Percentiles rank a stretch among this genome's conserved stretches.
Evolutionary conservation across 1,140 invertebrate genomes (phyloP).

Genomic region (Thalassaphorura encarpata): DNA sequence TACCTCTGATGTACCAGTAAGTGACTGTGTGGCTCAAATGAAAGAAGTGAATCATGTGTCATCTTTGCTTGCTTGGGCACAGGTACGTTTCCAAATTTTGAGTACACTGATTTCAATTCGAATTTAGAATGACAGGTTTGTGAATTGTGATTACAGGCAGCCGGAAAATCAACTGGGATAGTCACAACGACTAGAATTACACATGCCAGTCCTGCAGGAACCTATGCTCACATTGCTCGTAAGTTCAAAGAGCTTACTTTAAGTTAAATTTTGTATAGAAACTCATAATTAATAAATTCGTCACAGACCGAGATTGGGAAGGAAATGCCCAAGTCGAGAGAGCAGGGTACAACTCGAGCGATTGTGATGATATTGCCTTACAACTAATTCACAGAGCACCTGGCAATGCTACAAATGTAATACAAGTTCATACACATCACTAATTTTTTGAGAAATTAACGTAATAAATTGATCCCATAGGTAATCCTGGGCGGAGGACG

Average conservation of each 20-base stretch:
- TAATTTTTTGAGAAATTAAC: no score
- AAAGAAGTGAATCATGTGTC: conserved; percentile 18
- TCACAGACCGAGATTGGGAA: no score
- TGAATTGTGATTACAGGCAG: conserved; percentile 31
- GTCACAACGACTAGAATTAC: conserved; percentile 44
- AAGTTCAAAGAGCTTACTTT: conserved; percentile 17
- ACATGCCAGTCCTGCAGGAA: conserved; percentile 37
- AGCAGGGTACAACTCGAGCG: conserved; percentile 26
- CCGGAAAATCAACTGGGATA: conserved; percentile 42
- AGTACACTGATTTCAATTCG: no score
- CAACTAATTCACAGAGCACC: conserved; percentile 35
- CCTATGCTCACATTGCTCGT: no score
- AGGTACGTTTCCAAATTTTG: no score
- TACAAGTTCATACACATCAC: no score
- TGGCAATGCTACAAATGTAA: conserved; percentile 38
- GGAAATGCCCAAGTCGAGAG: no score
- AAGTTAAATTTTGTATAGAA: no score
- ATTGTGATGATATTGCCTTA: conserved; percentile 38
- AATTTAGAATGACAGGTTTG: no score
- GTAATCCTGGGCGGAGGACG: conserved; percentile 51
- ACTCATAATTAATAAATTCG: no score
- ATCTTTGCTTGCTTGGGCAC: conserved; percentile 29
- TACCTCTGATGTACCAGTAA: conserved; percentile 1
- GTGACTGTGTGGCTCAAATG: conserved; percentile 25
- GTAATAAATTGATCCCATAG: no score